Conservation (phyloP, 2,888 invertebrate species). For the Agriopis aurantiaria region DNA sequence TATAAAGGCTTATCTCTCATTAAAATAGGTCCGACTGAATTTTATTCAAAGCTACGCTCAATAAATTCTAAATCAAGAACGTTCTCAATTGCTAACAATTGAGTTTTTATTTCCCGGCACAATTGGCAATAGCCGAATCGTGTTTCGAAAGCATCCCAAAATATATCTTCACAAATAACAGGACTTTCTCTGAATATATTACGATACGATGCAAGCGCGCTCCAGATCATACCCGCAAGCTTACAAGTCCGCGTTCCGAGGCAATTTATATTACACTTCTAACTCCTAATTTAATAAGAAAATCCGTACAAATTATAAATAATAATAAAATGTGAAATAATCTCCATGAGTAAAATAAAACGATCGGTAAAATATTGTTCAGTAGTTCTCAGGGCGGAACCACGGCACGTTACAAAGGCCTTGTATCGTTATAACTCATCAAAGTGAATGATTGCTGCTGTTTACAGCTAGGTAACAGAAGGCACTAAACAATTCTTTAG, state of each 20-base stretch:
- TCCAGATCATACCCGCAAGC: conserved; percentile 45
- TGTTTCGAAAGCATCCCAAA: conserved; percentile 46
- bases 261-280: conserved; percentile 37
- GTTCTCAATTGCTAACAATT: conserved; percentile 46
- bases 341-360: too few species aligned
- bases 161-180: conserved; percentile 40
- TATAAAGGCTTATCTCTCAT: background rate
- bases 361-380: too few species aligned
- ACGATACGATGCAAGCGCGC: conserved; percentile 54
- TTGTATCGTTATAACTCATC: conserved; percentile 6
- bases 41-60: conserved; percentile 17
- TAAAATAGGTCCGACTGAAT: background rate
- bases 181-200: conserved; percentile 56
- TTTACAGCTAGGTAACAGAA: conserved; percentile 14
- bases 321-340: too few species aligned
- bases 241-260: conserved; percentile 60
- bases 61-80: conserved; percentile 23
- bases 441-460: conserved; percentile 7
- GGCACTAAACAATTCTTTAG: conserved; percentile 11
- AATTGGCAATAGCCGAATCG: conserved; percentile 64
- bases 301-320: background rate
- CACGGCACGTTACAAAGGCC: conserved; percentile 1
- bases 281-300: background rate
- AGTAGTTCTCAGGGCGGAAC: too few species aligned
- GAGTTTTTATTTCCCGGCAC: conserved; percentile 55